Base-by-base conservation (phyloP, 2,113 vertebrate genomes). In the Gallinago media region DNA sequence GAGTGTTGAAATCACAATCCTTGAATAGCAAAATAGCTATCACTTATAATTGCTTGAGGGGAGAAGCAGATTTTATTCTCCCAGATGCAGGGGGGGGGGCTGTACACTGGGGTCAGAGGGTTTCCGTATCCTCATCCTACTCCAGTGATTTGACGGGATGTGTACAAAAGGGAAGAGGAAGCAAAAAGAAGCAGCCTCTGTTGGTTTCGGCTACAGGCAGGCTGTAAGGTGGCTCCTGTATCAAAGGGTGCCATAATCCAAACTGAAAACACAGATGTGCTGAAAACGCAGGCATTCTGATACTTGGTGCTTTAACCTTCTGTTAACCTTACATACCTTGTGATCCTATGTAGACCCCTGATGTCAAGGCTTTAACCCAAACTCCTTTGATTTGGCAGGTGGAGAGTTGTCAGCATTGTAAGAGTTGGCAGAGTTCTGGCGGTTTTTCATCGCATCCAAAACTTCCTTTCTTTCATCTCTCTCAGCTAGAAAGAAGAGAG, bases 11-110 rank as follows among this genome's bases (percentile, higher is more conserved):
- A 91, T 93, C 93, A 86, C 19, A 3, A 63, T 54, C 77, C 95
- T 92, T 85, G 95, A 96, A 97, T 89, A 92, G 85, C 94, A 94
- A 94, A 96, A 88, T 12, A 87, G 89, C 71, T 89, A 81, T 65
- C 6, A 7, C 70, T 95, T 89, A 77, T 94, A 95, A 96, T 95
- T 94, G 91, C 89, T 96, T 44, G 79, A 94, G 85, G 80, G 74
- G 31, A 88, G 79, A 92, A 93, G 82, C 32, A 92, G 82, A 81
- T 80, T 83, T 40, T 59, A 49, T 66, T 89, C 70, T 96, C 68
- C 70, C 75, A 44, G 70, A 70, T 52, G 56, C 52, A 85, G n/a
- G n/a, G n/a, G n/a, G 11, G 42, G 79, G 79, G 58, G 79, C 58
- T 71, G 72, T 46, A 70, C 46, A 9, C 38, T 31, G 65, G 88